Evolutionary conservation across 2,888 invertebrate species (phyloP).

Genomic region (Plebejus melissa): DNA sequence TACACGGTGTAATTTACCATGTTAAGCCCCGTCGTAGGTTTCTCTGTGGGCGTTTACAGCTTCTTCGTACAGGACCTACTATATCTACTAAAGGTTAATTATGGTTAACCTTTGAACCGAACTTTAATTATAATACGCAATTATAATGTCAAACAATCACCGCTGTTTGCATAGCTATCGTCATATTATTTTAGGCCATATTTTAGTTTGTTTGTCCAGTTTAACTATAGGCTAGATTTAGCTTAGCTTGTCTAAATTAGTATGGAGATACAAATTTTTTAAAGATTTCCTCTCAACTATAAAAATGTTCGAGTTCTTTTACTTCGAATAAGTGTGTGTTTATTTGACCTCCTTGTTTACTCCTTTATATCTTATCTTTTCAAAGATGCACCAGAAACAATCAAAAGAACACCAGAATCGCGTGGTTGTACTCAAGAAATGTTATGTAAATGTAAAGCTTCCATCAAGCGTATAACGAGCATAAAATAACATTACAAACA

Average conservation of each 20-base stretch:
- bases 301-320: not conserved
- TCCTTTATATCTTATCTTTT: not conserved
- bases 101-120: constrained; percentile 43
- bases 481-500: not conserved
- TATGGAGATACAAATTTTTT: not conserved
- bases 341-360: not conserved
- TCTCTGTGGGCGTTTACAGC: constrained; percentile 41
- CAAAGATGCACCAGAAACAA: not conserved
- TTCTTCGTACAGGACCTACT: constrained; percentile 40
- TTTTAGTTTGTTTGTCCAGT: not conserved
- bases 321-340: not conserved
- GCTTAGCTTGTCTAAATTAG: not conserved
- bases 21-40: constrained; percentile 37
- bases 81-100: constrained; percentile 53
- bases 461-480: too few relatives aligned
- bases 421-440: too few relatives aligned
- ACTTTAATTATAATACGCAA: not conserved
- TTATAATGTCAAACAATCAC: not conserved
- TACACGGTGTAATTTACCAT: constrained; percentile 26
- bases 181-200: not conserved
- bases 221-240: not conserved
- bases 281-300: not conserved
- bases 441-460: not conserved
- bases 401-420: not conserved
- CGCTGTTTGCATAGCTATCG: not conserved